These are phyloP conservation scores for Diacarnus erythraeanus DNA, from an alignment of 37 sponge, comb jelly and placozoan species.

Conservation along the genomic window DNA sequence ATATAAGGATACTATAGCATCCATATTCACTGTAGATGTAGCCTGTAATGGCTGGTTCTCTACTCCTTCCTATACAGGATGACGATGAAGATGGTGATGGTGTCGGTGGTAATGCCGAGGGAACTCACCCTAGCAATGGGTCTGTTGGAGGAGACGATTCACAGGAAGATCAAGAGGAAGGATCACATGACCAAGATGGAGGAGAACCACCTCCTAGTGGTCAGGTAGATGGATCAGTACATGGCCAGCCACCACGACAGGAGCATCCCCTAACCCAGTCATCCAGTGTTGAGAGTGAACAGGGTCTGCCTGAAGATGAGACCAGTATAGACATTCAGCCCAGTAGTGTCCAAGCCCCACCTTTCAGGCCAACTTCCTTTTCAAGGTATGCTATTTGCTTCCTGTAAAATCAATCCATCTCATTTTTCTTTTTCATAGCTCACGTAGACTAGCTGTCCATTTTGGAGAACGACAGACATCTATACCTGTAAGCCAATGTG, in stretches of 20 bases:
- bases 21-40: neutral
- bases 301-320: slow-evolving; percentile 61
- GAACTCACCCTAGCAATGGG: too few species aligned
- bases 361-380: slow-evolving; percentile 16
- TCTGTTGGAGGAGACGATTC: neutral
- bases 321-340: slow-evolving; percentile 16
- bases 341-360: slow-evolving; percentile 11
- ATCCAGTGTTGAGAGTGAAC: slow-evolving; percentile 3
- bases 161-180: slow-evolving; percentile 4
- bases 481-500: slow-evolving; percentile 4
- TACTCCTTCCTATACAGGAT: neutral
- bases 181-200: slow-evolving; percentile 12
- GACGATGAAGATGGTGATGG: neutral
- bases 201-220: too few species aligned
- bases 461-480: slow-evolving; percentile 13
- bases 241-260: neutral
- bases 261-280: neutral
- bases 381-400: neutral
- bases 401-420: neutral
- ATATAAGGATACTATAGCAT: neutral
- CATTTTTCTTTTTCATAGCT: neutral
- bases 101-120: neutral
- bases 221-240: neutral
- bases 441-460: neutral
- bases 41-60: too few species aligned